phyloP scores from a whole-genome alignment of 2,888 invertebrate genomes.

The Drosophila paramelanica region DNA sequence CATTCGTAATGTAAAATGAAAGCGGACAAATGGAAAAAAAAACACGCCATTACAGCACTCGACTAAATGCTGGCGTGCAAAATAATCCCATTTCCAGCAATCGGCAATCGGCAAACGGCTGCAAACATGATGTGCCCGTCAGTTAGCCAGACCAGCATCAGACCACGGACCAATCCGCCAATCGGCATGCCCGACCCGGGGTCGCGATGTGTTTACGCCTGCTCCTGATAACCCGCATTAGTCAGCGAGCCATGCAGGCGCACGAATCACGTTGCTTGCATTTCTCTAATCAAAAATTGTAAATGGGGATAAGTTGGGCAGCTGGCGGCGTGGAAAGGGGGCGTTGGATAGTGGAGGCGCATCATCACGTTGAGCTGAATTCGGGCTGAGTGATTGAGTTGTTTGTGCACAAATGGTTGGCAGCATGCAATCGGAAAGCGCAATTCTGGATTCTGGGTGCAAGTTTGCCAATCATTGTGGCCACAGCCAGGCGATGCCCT shows the following conservation, averaged over 20 bases:
- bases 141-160: constrained; percentile 33
- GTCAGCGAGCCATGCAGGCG: constrained; percentile 40
- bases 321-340: constrained; percentile 1
- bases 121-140: constrained; percentile 38
- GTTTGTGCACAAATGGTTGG: constrained; percentile 68
- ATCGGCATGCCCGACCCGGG: constrained; percentile 14
- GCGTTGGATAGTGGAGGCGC: background rate
- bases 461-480: constrained; percentile 49
- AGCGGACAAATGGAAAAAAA: background rate
- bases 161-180: constrained; percentile 26
- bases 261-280: constrained; percentile 63
- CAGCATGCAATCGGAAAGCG: constrained; percentile 56
- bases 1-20: constrained; percentile 6
- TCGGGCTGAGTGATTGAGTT: constrained; percentile 74
- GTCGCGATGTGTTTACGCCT: constrained; percentile 51
- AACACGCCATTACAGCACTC: constrained; percentile 8
- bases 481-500: constrained; percentile 32
- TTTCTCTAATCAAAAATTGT: constrained; percentile 77
- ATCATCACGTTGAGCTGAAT: constrained; percentile 35
- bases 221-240: constrained; percentile 71
- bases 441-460: constrained; percentile 38
- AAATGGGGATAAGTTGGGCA: constrained; percentile 53
- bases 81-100: constrained; percentile 35
- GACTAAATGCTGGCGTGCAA: constrained; percentile 14
- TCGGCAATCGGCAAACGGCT: constrained; percentile 26